Base-by-base conservation (phyloP, 2,888 invertebrate genomes). In the Thereva unica region DNA sequence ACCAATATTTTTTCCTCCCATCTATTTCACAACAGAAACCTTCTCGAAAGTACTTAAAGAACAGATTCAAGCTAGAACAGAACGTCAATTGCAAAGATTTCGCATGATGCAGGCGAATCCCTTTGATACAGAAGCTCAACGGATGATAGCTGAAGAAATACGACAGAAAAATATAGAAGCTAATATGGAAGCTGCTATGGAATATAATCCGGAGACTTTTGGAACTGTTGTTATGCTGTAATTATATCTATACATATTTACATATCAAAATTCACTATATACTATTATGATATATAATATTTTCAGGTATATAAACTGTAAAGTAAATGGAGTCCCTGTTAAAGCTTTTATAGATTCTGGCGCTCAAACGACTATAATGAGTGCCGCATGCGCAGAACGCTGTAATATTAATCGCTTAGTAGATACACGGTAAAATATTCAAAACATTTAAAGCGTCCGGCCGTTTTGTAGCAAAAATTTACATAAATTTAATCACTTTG, bases 271-370 rank as follows among this genome's bases (percentile, higher is more conserved):
- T 1, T 6, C n/a, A 49, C 54, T 66, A 66, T 7, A 50, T 66
- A 61, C 37, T 12, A 7, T 1, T 54, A 8, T 40, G n/a, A 12
- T 9, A 23, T 35, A 57, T 57, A n/a, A n/a, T 64, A 35, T 52
- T 68, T 68, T 4, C 49, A 80, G 80, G 4, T 90, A 99, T 80
- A 96, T 99, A 69, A 93, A 97, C 79, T 97, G 98, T 80, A 90
- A 89, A 80, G 97, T 99, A 1, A 99, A 99, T 82, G 97, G 97
- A 45, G 89, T 92, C 78, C 93, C 93, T 0, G 96, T 99, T 0
- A 97, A 97, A 82, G 98, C 98, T 4, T 99, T 99, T 80, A 96
- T 99, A 67, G 98, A 99, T 82, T 97, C 97, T 70, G 97, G 89
- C 55, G 98, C 98, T 61, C 98, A 99, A 83, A 93, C 95, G 42